A percentile compares a stretch with the other conserved stretches of the same genome.
Evolutionary conservation across 2,797 vertebrate genomes (phyloP).

Genomic region (Gobionotothen gibberifrons): DNA sequence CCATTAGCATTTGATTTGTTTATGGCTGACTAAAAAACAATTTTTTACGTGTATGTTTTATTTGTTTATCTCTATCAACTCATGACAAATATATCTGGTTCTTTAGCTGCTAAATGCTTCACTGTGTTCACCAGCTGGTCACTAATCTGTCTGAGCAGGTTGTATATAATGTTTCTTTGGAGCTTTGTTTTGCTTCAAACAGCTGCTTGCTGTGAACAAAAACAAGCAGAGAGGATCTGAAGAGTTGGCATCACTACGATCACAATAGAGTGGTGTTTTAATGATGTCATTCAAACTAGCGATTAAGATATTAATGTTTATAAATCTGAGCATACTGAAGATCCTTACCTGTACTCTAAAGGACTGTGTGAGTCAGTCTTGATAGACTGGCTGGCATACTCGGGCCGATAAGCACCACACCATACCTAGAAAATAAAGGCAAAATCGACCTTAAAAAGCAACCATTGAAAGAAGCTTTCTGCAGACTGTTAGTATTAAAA

Average conservation of each 20-base stretch:
- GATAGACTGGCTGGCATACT: conserved; percentile 94
- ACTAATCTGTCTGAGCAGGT: not conserved
- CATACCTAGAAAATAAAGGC: conserved; percentile 86
- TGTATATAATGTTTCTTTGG: not conserved
- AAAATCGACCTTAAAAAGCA: not conserved
- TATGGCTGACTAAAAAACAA: no score
- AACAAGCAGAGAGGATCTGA: not conserved
- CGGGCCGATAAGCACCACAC: conserved; percentile 96
- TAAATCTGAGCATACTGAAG: not conserved
- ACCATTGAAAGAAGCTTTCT: not conserved
- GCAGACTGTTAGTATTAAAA: not conserved
- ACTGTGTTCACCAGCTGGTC: not conserved
- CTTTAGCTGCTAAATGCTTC: not conserved
- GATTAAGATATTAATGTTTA: not conserved
- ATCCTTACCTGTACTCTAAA: conserved; percentile 92
- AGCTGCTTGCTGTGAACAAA: not conserved
- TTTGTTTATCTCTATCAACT: not conserved
- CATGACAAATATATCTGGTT: not conserved
- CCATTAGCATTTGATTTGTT: no score
- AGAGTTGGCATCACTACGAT: no score
- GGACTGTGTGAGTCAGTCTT: conserved; percentile 97
- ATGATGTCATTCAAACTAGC: not conserved
- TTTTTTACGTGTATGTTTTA: no score
- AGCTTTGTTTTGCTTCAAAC: not conserved
- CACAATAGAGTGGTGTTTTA: not conserved